Conservation (phyloP, 2,113 vertebrate species). For the Nicator chloris region DNA sequence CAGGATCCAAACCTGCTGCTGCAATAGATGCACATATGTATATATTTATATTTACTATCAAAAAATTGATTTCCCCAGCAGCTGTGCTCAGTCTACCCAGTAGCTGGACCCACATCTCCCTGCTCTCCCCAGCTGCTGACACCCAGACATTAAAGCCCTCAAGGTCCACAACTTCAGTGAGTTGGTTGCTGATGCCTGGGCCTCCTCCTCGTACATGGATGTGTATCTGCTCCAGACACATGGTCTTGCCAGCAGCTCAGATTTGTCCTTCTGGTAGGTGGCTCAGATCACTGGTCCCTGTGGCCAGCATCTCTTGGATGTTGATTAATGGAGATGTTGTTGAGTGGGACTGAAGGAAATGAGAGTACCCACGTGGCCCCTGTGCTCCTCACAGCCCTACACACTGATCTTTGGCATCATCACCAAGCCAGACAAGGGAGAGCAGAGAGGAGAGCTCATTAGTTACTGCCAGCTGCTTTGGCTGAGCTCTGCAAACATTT, state of each 20-base stretch:
- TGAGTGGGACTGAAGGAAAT: neutral
- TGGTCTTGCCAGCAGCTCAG: neutral
- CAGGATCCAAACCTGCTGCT: neutral
- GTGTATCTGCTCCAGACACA: neutral
- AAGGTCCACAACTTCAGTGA: accelerated
- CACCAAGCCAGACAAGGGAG: neutral
- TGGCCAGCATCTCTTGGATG: neutral
- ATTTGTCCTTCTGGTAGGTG: neutral
- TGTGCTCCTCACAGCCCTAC: neutral
- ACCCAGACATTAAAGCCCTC: neutral
- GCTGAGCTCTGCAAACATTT: neutral
- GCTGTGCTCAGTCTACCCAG: neutral
- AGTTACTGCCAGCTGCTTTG: neutral
- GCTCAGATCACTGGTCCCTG: neutral
- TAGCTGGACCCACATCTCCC: neutral
- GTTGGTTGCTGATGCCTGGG: neutral
- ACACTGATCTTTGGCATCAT: neutral
- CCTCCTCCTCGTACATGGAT: accelerated
- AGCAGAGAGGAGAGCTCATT: neutral
- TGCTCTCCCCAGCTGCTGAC: neutral
- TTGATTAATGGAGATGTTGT: neutral
- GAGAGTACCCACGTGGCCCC: neutral
- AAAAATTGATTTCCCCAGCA: neutral
- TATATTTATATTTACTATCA: neutral
- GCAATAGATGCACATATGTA: neutral